phyloP scores from a whole-genome alignment of 2,888 invertebrate genomes.

The Dione vanillae region DNA sequence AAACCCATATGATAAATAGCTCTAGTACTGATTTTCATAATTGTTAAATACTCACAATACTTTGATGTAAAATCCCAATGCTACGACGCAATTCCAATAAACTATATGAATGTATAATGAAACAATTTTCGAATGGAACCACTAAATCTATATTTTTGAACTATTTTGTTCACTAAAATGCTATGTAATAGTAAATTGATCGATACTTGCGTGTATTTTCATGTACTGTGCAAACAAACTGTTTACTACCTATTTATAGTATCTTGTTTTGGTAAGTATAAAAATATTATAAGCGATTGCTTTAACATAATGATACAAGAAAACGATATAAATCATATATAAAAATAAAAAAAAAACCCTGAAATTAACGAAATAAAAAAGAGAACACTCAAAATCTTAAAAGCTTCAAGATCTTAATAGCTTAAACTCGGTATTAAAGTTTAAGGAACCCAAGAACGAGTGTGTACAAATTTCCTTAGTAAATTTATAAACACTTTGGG shows the following conservation, averaged over 20 bases:
- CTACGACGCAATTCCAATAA: constrained; percentile 21
- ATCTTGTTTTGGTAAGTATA: too few species aligned
- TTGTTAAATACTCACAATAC: constrained; percentile 6
- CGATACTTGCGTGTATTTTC: not conserved
- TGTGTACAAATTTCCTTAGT: constrained; percentile 51
- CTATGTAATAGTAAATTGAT: not conserved
- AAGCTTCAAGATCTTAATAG: constrained; percentile 5
- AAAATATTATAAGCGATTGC: too few species aligned
- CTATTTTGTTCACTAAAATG: not conserved
- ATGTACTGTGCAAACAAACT: not conserved
- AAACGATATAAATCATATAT: too few species aligned
- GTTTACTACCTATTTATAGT: too few species aligned
- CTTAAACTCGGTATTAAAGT: constrained; percentile 27
- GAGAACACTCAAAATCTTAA: constrained; percentile 14
- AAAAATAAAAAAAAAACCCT: not conserved
- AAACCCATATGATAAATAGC: constrained; percentile 7
- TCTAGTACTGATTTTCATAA: constrained; percentile 1
- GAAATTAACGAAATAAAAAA: not conserved
- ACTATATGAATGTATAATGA: constrained; percentile 19
- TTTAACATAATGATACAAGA: too few species aligned
- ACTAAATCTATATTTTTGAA: not conserved
- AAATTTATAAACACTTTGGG: constrained; percentile 61
- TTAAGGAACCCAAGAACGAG: constrained; percentile 37
- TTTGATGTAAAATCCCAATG: constrained; percentile 17
- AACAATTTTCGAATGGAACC: not conserved